A percentile compares a stretch with the other conserved stretches of the same genome.
Evolutionary conservation across 2,888 invertebrate genomes (phyloP).

Genomic region (Epinotia brunnichana): DNA sequence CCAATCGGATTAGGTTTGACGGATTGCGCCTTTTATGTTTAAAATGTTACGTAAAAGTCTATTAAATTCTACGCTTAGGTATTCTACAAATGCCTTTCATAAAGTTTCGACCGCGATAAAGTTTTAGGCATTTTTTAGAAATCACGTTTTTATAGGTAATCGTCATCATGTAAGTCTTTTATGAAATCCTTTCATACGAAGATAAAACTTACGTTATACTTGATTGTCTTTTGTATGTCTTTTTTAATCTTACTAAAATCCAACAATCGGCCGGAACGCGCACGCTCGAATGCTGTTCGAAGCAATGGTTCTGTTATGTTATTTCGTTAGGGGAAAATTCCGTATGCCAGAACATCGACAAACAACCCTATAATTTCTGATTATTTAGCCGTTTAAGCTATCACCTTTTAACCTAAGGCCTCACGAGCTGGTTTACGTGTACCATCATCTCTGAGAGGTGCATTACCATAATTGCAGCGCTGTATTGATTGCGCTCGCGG

Average conservation of each 20-base stretch:
- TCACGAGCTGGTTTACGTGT: constrained; percentile 68
- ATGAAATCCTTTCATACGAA: neutral
- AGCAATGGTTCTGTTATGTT: neutral
- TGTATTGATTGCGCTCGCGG: constrained; percentile 78
- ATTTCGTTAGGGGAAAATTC: neutral
- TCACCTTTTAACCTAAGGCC: constrained; percentile 27
- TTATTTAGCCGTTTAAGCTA: constrained; percentile 18
- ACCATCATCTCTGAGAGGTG: constrained; percentile 71
- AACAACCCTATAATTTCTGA: neutral
- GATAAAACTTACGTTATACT: neutral
- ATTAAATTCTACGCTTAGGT: constrained; percentile 6
- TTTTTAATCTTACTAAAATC: too few relatives aligned
- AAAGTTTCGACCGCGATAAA: neutral
- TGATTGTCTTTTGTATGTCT: too few relatives aligned
- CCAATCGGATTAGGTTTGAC: constrained; percentile 23
- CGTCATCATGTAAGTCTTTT: neutral
- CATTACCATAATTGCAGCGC: constrained; percentile 82
- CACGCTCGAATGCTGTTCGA: neutral
- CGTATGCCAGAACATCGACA: neutral
- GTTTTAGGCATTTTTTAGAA: neutral
- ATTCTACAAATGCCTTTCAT: constrained; percentile 11
- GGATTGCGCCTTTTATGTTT: constrained; percentile 23
- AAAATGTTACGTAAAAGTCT: constrained; percentile 19
- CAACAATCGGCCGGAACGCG: neutral
- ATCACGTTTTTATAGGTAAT: neutral